Base-by-base conservation (phyloP, 2,888 invertebrate species). In the Apodemia hepburni region DNA sequence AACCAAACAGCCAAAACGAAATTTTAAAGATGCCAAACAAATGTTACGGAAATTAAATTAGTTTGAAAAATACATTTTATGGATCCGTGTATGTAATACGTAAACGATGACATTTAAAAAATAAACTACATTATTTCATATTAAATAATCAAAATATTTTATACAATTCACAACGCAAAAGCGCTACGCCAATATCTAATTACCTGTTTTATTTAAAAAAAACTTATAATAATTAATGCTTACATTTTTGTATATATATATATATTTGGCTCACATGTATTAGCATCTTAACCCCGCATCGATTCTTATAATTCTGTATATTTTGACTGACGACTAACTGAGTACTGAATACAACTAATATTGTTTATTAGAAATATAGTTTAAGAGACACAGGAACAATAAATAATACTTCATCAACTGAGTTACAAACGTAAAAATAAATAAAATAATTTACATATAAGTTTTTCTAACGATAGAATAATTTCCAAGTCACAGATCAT, bases 351-450 rank as follows among this genome's bases (percentile, higher is more conserved):
- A 51, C 22, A 27, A 54, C 15, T 27, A 27, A 22, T 54, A 27
- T 27, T 15, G 27, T 54, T 54, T 54, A 54, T 54, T 54, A 54
- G 6, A n/a, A 12, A 9, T 15, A 15, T 54, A 54, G 7, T 54
- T 54, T 7, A 27, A 54, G 27, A 27, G 12, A 18, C 12, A 27
- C 12, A 54, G 54, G 54, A 54, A 27, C 54, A 54, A 54, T 54
- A 54, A 54, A 54, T 54, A 57, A 57, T 57, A 27, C 27, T 57
- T 57, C 3, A 15, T 22, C 29, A 57, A 29, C 29, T 57, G n/a
- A 15, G 29, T 57, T 29, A 57, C 8, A 57, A 27, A n/a, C 5
- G n/a, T 29, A 29, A 57, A 57, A n/a, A 27, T 57, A 57, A 57
- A 57, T 57, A 29, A 22, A 51, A 17, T n/a, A 17, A 47, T 54